Base-by-base conservation (phyloP, 2,888 invertebrate genomes). In the Tanypteryx hageni region DNA sequence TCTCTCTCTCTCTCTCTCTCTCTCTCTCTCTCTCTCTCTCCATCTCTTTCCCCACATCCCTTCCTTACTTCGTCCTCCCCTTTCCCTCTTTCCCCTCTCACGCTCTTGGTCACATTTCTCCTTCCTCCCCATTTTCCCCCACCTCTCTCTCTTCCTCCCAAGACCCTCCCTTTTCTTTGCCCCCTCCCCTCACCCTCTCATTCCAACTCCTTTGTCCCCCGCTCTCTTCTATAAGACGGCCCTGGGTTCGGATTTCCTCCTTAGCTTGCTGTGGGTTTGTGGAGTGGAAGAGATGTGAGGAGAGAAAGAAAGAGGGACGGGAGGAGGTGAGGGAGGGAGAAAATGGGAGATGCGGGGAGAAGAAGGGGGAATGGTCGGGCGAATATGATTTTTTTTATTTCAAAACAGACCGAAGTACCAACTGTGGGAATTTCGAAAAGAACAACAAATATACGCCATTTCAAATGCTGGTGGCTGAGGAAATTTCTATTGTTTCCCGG, bases 201-300 rank as follows among this genome's bases (percentile, higher is more conserved):
- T 10, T 16, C 81, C 1, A 8, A 16, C 31, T 82, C 81, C 44
- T 44, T 44, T 44, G 44, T 44, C 5, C 44, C 44, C 44, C 44
- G 44, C 44, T 16, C 81, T 18, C 22, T 76, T 82, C 76, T 18
- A 9, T 27, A 82, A 82, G 31, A 31, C 31, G 82, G 82, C 82
- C 31, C 44, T n/a, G 82, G 82, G 82, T n/a, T 82, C 82, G 82
- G 82, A 82, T 82, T 82, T 82, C 82, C 31, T 82, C 14, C 82
- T 82, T 82, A 31, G 82, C 82, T 82, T 14, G 82, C 82, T 82
- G 82, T 44, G 82, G 82, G 82, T 82, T 82, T 82, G 31, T 31
- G 7, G 44, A 31, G 82, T 31, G 82, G 31, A 31, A 31, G 44
- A 18, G 64, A n/a, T 16, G 13, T 0, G 16, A n/a, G 64, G 64